Evolutionary conservation across 2,797 vertebrate genomes (phyloP), one percentile per base, ranked within the genome.

Genomic region (Eidolon dupreanum): DNA sequence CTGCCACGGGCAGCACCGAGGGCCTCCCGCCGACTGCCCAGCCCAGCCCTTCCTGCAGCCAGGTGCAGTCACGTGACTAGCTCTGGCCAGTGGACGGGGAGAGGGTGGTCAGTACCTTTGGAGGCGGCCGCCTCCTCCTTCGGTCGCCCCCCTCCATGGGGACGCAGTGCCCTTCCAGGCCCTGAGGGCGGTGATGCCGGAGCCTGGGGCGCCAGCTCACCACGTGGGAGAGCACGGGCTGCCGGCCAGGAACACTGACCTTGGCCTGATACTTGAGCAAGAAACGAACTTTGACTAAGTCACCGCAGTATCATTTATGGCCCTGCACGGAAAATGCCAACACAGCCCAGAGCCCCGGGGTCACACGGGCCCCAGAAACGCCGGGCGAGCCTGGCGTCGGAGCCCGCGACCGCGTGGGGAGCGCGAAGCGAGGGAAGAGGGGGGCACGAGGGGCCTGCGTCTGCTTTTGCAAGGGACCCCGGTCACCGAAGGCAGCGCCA

Each of bases 1-100:
- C 43, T 41, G 36, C 8, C 11, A 2, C 0, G 20, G 33, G 55
- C 10, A 0, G 8, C 0, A 31, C 17, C 0, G 51, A 36, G 70
- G 7, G 16, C 15, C 28, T 31, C n/a, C 46, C 16, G 36, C 1
- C 31, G 46, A 89, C 82, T 33, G 17, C 46, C 61, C 17, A 16
- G 46, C 68, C 68, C 88, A 77, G 73, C 6, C 4, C 6, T 36
- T 53, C 43, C n/a, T 66, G 74, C 1, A 41, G 59, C 36, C 24
- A 65, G n/a, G 10, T 0, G 0, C 33, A n/a, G 31, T 53, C 71
- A 61, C 0, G 1, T 24, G 77, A 59, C 28, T 4, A 20, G 28
- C 13, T 31, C 59, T 8, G 12, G 68, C 38, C 38, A 31, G 26
- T 3, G 41, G 74, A 16, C 26, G 28, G n/a, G 15, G 66, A 15